Evolutionary conservation across 2,113 vertebrate species (phyloP).

Genomic region (Spea multiplicata): DNA sequence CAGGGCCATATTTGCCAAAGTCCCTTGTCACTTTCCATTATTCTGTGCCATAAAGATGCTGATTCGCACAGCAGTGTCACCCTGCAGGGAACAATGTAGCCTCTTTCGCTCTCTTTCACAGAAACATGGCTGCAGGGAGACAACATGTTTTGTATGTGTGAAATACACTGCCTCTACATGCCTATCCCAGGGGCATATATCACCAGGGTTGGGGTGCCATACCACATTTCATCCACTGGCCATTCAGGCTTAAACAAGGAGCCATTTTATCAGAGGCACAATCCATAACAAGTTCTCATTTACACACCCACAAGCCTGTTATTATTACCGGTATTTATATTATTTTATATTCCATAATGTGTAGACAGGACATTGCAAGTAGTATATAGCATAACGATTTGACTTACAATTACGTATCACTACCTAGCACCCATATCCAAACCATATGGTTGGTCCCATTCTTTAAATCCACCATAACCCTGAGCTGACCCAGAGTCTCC

Average conservation of each 20-base stretch:
- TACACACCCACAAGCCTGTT: too few relatives aligned
- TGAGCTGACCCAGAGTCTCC: too few relatives aligned
- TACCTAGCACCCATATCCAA: too few relatives aligned
- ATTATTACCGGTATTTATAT: too few relatives aligned
- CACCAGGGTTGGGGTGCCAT: not conserved
- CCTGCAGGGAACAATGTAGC: slow-evolving; percentile 23
- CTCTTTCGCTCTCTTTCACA: slow-evolving; percentile 38
- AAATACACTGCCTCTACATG: slow-evolving; percentile 18
- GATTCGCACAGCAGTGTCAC: slow-evolving; percentile 3
- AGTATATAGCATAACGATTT: too few relatives aligned
- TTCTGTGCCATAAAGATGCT: not conserved
- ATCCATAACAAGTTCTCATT: too few relatives aligned
- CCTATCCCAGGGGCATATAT: not conserved
- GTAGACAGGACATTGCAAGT: too few relatives aligned
- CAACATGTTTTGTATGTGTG: slow-evolving; percentile 24
- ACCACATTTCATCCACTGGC: not conserved
- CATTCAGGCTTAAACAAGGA: slow-evolving; percentile 5
- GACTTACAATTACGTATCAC: too few relatives aligned
- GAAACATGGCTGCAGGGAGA: slow-evolving; percentile 10
- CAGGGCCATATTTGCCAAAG: not conserved
- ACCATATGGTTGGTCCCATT: too few relatives aligned
- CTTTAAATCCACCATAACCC: too few relatives aligned
- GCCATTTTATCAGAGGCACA: not conserved
- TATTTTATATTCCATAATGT: too few relatives aligned
- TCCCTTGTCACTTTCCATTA: slow-evolving; percentile 22